phyloP scores from a whole-genome alignment of 2,888 invertebrate species.

The Microdon myrmicae region DNA sequence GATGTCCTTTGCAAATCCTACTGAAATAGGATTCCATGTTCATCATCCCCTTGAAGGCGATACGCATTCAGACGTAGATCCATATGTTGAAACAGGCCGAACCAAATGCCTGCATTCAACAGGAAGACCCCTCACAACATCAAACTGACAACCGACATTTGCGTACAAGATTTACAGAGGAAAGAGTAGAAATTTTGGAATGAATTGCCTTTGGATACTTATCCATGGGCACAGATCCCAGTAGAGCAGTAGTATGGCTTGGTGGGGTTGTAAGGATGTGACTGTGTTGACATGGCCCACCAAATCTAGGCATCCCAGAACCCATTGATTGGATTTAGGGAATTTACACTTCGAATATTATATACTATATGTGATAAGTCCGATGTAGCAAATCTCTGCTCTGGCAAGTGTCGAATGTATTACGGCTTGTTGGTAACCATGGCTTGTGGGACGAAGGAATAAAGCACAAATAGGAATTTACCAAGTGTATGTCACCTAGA shows the following conservation, averaged over 20 bases:
- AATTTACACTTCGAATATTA: conserved; percentile 23
- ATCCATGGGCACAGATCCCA: conserved; percentile 26
- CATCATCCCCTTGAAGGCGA: too few relatives aligned
- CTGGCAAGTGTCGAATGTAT: too few relatives aligned
- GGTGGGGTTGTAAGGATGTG: conserved; percentile 12
- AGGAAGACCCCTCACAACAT: conserved; percentile 38
- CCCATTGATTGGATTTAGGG: conserved; percentile 36
- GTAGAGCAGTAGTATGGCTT: neutral
- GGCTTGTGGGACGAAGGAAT: too few relatives aligned
- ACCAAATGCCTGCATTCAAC: conserved; percentile 15
- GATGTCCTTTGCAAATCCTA: conserved; percentile 7
- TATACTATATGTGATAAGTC: conserved; percentile 3
- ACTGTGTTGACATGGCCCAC: conserved; percentile 22
- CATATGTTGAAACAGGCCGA: conserved; percentile 15
- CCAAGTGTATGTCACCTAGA: too few relatives aligned
- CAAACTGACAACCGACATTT: conserved; percentile 40
- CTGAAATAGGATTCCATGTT: conserved; percentile 30
- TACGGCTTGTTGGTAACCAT: too few relatives aligned
- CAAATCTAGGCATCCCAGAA: conserved; percentile 19
- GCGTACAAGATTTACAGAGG: conserved; percentile 16
- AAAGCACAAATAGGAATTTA: too few relatives aligned
- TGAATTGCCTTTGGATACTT: conserved; percentile 29
- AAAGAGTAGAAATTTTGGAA: conserved; percentile 8
- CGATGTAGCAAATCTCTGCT: too few relatives aligned
- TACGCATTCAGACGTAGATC: conserved; percentile 12